A percentile compares a stretch with the other conserved stretches of the same genome.
Conservation (phyloP, 2,113 vertebrate species). For the Sigmodon hispidus region DNA sequence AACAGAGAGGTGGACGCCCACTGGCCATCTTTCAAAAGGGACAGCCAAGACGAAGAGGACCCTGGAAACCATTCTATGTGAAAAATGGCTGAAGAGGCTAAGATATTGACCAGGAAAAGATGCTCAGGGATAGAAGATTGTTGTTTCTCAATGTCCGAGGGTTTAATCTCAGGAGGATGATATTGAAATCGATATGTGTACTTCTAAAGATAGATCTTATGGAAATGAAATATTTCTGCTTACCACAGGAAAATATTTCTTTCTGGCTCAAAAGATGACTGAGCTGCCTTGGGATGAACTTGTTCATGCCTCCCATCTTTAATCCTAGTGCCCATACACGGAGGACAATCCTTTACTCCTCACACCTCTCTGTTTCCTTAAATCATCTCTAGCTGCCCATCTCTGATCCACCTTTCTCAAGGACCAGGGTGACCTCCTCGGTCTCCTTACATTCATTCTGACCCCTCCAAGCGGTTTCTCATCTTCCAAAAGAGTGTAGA, state of each 20-base stretch:
- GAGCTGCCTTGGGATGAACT: background rate
- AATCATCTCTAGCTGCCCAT: background rate
- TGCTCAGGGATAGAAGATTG: background rate
- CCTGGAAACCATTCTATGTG: background rate
- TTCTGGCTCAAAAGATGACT: background rate
- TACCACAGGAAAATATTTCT: background rate
- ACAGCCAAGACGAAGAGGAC: background rate
- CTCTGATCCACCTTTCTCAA: background rate
- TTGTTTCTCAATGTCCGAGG: background rate
- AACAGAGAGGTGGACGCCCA: background rate
- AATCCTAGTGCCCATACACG: background rate
- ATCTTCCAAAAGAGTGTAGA: background rate
- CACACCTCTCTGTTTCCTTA: background rate
- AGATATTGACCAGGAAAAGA: background rate
- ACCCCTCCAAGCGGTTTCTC: background rate
- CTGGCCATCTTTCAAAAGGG: background rate
- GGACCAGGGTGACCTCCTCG: fast-evolving
- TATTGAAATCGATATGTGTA: background rate
- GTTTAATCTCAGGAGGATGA: constrained; percentile 14
- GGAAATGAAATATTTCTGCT: constrained; percentile 30
- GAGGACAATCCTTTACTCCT: background rate
- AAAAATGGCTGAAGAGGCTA: background rate
- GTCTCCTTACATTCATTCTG: background rate
- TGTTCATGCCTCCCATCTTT: background rate
- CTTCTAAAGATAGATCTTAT: background rate